These are phyloP conservation scores for Iselma pallidipennis DNA, from an alignment of 2,888 invertebrate genomes.

Conservation along the genomic window DNA sequence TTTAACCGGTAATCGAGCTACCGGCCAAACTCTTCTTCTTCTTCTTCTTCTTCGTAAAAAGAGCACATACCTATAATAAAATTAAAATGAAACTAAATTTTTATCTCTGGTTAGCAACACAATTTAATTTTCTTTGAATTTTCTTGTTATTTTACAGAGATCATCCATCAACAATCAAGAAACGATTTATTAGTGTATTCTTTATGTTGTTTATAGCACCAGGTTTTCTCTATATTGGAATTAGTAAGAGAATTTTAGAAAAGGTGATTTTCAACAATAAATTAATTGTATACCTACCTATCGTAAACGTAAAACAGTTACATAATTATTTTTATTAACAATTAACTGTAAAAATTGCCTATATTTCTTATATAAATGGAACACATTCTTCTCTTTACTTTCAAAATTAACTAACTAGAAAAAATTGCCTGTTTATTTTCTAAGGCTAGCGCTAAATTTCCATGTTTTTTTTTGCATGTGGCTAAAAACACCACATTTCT, in stretches of 20 bases:
- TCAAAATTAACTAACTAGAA: too few relatives aligned
- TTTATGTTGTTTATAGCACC: slow-evolving; percentile 82
- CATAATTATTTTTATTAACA: background rate
- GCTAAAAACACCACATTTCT: too few relatives aligned
- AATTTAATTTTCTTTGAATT: slow-evolving; percentile 3
- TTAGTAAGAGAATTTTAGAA: slow-evolving; percentile 64
- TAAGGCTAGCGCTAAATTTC: too few relatives aligned
- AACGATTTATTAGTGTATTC: slow-evolving; percentile 83
- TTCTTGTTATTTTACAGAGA: slow-evolving; percentile 66
- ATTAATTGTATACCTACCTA: background rate
- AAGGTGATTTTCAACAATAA: slow-evolving; percentile 55
- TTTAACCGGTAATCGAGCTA: slow-evolving; percentile 9
- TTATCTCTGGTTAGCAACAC: too few relatives aligned
- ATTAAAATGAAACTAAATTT: background rate
- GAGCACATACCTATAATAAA: background rate
- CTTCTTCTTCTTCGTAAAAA: too few relatives aligned
- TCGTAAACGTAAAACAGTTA: background rate
- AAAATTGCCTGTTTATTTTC: too few relatives aligned
- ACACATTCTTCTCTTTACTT: too few relatives aligned
- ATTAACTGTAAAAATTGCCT: background rate
- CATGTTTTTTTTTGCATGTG: too few relatives aligned
- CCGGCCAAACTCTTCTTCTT: background rate
- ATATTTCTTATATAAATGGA: too few relatives aligned
- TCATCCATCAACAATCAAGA: slow-evolving; percentile 86
- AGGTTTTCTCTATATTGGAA: slow-evolving; percentile 73